phyloP scores from a whole-genome alignment of 2,888 invertebrate species.

The Phaonia tiefii region DNA sequence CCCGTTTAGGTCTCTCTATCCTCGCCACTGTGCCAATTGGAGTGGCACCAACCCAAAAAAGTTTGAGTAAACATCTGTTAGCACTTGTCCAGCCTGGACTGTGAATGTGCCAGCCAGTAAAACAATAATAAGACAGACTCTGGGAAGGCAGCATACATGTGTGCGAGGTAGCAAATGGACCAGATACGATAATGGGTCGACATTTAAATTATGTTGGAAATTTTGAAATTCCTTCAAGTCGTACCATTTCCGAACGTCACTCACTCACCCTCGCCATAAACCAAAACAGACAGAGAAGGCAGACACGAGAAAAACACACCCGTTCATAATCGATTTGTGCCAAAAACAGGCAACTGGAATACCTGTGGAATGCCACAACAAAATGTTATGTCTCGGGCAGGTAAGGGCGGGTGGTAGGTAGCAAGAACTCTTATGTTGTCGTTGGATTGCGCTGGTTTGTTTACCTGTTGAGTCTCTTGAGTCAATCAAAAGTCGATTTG shows the following conservation, averaged over 20 bases:
- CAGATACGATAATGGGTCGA: slow-evolving; percentile 2
- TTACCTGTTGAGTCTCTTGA: slow-evolving; percentile 5
- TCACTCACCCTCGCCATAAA: no score
- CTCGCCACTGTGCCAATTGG: background rate
- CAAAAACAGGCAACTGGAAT: background rate
- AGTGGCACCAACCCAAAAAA: slow-evolving; percentile 8
- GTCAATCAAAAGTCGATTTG: slow-evolving; percentile 8
- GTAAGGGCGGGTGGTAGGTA: no score
- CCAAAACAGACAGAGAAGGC: no score
- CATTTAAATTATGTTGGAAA: slow-evolving; percentile 21
- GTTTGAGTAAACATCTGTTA: slow-evolving; percentile 45
- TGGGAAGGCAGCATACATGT: background rate
- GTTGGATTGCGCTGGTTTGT: no score
- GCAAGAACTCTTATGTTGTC: no score
- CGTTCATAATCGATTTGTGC: background rate
- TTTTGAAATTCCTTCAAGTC: slow-evolving; percentile 3
- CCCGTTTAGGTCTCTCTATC: background rate
- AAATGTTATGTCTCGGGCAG: no score
- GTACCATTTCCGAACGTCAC: no score
- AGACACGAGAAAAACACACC: no score
- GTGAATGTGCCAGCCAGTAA: background rate
- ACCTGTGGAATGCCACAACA: background rate
- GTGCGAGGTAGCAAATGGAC: background rate
- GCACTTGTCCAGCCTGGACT: slow-evolving; percentile 44
- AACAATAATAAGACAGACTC: background rate